phyloP scores from a whole-genome alignment of 2,888 invertebrate species.

The Brachypalpus laphriformis region DNA sequence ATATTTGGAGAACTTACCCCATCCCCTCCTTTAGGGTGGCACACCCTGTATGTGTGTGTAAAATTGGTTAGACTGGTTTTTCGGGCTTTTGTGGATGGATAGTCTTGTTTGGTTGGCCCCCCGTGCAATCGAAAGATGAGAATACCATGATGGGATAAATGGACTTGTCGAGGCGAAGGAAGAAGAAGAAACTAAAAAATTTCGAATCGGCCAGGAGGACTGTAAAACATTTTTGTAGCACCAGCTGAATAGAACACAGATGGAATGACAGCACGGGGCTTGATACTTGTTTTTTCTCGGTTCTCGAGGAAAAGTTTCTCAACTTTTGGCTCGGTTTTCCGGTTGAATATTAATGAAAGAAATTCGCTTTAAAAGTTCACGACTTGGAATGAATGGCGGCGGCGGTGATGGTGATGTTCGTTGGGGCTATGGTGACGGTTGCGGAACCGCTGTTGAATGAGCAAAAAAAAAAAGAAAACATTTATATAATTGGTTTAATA shows the following conservation, averaged over 20 bases:
- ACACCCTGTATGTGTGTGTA: neutral
- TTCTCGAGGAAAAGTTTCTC: conserved; percentile 25
- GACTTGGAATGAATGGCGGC: neutral
- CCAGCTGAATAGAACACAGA: conserved; percentile 53
- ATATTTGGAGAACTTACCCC: neutral
- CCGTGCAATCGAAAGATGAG: neutral
- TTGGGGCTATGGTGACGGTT: neutral
- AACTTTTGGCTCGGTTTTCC: conserved; percentile 58
- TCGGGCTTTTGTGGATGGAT: conserved; percentile 36
- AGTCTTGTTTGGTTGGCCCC: conserved; percentile 33
- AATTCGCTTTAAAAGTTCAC: conserved; percentile 63
- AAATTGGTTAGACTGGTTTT: conserved; percentile 21
- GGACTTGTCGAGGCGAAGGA: neutral
- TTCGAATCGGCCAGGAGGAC: conserved; percentile 25
- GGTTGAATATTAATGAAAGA: conserved; percentile 68
- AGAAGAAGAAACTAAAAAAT: conserved; percentile 17
- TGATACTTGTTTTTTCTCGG: neutral
- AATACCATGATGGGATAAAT: neutral
- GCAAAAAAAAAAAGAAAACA: conserved; percentile 41
- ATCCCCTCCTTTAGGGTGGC: no score
- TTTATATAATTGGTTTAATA: conserved; percentile 72
- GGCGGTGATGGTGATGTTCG: neutral
- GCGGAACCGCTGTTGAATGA: conserved; percentile 30
- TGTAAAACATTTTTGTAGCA: conserved; percentile 55
- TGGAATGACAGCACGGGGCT: conserved; percentile 41